Evolutionary conservation across 2,113 vertebrate species (phyloP).

Genomic region (Colinus virginianus): DNA sequence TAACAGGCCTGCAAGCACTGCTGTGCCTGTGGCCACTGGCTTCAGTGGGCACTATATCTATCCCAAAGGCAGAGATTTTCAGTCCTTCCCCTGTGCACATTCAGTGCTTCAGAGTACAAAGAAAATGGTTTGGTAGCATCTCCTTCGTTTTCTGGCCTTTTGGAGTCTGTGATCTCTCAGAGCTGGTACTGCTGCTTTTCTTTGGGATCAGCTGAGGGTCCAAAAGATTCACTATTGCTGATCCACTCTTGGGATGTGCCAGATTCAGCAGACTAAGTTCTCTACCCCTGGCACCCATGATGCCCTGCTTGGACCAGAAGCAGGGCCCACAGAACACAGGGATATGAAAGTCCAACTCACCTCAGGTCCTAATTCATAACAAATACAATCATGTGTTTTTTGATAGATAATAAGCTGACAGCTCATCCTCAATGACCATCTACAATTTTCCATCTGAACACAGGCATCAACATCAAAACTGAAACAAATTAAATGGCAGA

Average conservation of each 20-base stretch:
- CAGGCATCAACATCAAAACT: neutral
- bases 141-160: neutral
- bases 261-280: neutral
- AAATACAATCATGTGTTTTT: neutral
- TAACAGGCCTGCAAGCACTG: neutral
- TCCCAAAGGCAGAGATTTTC: neutral
- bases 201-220: neutral
- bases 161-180: neutral
- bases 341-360: neutral
- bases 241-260: accelerated
- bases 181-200: neutral
- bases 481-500: neutral
- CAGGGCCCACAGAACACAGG: neutral
- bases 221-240: neutral
- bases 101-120: neutral
- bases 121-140: neutral
- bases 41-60: neutral
- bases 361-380: neutral
- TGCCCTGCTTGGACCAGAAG: neutral
- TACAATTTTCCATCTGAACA: neutral
- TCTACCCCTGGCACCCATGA: neutral
- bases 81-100: neutral
- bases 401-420: neutral
- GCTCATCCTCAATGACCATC: neutral
- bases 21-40: neutral